phyloP scores from a whole-genome alignment of 1,140 invertebrate species.

The Eubasilissa regina region DNA sequence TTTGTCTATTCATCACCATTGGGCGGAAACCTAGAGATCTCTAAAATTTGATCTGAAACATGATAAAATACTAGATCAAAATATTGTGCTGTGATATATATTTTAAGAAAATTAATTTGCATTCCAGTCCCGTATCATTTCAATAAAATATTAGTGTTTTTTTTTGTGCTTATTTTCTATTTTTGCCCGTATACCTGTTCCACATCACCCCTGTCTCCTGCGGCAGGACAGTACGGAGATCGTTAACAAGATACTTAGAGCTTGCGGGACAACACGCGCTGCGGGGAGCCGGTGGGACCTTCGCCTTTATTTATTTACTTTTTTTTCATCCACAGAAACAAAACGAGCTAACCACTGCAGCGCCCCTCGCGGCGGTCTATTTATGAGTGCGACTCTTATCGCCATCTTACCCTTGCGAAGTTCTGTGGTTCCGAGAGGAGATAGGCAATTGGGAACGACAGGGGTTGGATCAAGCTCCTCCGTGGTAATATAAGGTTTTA shows the following conservation, averaged over 20 bases:
- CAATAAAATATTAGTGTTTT: too few species aligned
- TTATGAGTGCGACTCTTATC: conserved; percentile 58
- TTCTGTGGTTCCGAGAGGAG: conserved; percentile 2
- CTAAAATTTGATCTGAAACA: too few species aligned
- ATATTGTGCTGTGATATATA: too few species aligned
- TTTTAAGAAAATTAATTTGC: too few species aligned
- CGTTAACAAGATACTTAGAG: conserved; percentile 60
- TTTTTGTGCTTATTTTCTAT: too few species aligned
- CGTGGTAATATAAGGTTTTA: too few species aligned
- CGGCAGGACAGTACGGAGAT: conserved; percentile 39
- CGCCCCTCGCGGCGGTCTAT: conserved; percentile 54
- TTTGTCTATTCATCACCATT: too few species aligned
- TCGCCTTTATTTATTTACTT: conserved; percentile 46
- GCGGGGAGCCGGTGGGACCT: conserved; percentile 52
- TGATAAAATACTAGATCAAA: too few species aligned
- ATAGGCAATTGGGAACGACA: neutral
- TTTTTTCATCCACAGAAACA: conserved; percentile 30
- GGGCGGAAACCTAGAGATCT: too few species aligned
- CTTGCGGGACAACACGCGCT: conserved; percentile 57
- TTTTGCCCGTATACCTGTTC: neutral
- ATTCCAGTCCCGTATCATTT: too few species aligned
- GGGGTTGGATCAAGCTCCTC: neutral
- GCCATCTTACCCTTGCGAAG: conserved; percentile 48
- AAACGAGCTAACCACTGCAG: conserved; percentile 8
- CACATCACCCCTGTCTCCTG: neutral